These are phyloP conservation scores for Delphinapterus leucas DNA, from an alignment of 2,113 vertebrate genomes.

Conservation along the genomic window DNA sequence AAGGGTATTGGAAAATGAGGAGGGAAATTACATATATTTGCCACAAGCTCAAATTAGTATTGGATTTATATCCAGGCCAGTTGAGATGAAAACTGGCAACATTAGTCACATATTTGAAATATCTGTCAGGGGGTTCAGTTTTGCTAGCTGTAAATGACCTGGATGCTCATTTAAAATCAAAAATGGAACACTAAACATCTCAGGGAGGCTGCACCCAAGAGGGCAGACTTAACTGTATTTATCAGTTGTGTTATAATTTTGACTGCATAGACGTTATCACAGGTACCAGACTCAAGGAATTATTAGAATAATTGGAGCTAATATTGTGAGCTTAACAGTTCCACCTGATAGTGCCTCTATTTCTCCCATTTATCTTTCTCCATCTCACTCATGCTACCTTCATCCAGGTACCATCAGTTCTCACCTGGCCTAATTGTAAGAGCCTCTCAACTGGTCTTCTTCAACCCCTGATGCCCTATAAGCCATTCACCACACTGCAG, in stretches of 20 bases:
- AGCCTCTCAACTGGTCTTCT: neutral
- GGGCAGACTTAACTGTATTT: neutral
- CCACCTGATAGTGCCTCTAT: neutral
- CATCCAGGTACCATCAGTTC: neutral
- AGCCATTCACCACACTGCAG: neutral
- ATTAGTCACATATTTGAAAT: neutral
- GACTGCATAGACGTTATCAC: neutral
- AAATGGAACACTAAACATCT: neutral
- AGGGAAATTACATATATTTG: neutral
- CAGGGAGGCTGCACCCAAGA: neutral
- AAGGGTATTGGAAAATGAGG: neutral
- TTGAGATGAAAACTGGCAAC: neutral
- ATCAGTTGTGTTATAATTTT: neutral
- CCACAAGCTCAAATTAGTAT: neutral
- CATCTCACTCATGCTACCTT: neutral
- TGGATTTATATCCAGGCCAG: neutral
- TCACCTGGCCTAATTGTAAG: neutral
- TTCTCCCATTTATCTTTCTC: neutral
- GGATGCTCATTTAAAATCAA: neutral
- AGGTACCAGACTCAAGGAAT: neutral
- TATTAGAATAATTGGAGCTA: neutral
- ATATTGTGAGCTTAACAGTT: neutral
- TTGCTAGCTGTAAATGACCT: neutral
- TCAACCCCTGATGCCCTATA: neutral
- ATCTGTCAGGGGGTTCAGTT: neutral